Evolutionary conservation across 2,113 vertebrate genomes (phyloP).

Genomic region (Chitala chitala): DNA sequence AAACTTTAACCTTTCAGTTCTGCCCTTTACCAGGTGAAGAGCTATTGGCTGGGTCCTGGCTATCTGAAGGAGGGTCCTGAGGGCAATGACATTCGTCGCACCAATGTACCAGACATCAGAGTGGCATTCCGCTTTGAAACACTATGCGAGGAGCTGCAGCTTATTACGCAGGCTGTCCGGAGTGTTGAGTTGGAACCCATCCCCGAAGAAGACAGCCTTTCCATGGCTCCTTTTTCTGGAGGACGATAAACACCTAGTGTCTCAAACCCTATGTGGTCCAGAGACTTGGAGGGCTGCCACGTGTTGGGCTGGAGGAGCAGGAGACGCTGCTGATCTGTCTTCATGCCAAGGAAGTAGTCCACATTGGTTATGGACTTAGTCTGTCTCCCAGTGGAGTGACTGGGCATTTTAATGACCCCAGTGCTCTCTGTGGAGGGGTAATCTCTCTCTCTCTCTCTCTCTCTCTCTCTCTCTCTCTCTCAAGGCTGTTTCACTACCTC

Average conservation of each 20-base stretch:
- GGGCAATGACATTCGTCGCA: conserved; percentile 87
- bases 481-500: not conserved
- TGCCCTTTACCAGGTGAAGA: conserved; percentile 68
- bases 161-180: conserved; percentile 82
- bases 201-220: conserved; percentile 64
- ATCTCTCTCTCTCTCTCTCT: no score
- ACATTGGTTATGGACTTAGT: not conserved
- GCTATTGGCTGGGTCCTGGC: conserved; percentile 82
- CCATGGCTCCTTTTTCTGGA: conserved; percentile 51
- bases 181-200: conserved; percentile 71
- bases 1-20: no score
- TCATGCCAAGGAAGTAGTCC: not conserved
- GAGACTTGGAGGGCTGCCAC: not conserved
- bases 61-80: conserved; percentile 75
- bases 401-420: not conserved
- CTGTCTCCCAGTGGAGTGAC: not conserved
- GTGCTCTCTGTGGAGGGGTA: not conserved
- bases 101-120: conserved; percentile 86
- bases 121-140: conserved; percentile 86
- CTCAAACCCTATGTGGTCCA: not conserved
- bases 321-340: not conserved
- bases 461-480: not conserved
- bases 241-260: conserved; percentile 26
- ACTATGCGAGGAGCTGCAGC: conserved; percentile 81
- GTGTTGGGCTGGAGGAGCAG: not conserved